Evolutionary conservation across 2,888 invertebrate genomes (phyloP), one percentile per base, ranked within the genome.

Genomic region (Diploptera punctata): DNA sequence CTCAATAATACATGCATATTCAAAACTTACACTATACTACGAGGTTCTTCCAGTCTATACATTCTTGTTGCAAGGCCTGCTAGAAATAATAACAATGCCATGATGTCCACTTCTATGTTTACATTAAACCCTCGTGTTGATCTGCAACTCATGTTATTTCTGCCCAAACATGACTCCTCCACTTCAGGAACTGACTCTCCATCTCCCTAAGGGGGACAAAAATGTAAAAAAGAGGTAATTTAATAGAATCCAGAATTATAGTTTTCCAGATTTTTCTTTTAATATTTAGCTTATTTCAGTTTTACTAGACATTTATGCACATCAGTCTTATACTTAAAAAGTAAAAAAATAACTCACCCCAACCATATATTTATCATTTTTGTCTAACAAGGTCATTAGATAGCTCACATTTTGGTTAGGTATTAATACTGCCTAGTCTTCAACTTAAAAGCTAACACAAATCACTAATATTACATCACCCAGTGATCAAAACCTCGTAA

Each of bases 21-120:
- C 13, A 26, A 43, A 1, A 90, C 95, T 90, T 88, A 97, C 97
- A 98, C 97, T 80, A 98, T 93, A 84, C 93, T 91, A 75, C 88
- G 88, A 0, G 98, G 98, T 80, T 94, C 90, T 76, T 93, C 91
- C 57, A 98, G 84, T 79, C 90, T 90, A 83, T 95, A 95, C 80
- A 97, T 87, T 77, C 98, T 87, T 29, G 95, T 94, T 21, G 86
- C 81, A 70, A 96, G 83, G 54, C 92, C 93, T 76, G 91, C 79
- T 16, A 89, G 73, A 80, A 97, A 90, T 71, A 98, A 84, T 60
- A 86, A 77, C 74, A 91, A 77, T 70, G 93, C 93, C 72, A 95
- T 86, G 69, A 94, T 79, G 83, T 95, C 95, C 74, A 95, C 83
- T 81, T 91, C 89, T 73, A 95, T 83, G 77, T 86, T 88, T 72